Evolutionary conservation across 53 echinoderm and acorn worm species (phyloP).

Genomic region (Zoroaster sp.): DNA sequence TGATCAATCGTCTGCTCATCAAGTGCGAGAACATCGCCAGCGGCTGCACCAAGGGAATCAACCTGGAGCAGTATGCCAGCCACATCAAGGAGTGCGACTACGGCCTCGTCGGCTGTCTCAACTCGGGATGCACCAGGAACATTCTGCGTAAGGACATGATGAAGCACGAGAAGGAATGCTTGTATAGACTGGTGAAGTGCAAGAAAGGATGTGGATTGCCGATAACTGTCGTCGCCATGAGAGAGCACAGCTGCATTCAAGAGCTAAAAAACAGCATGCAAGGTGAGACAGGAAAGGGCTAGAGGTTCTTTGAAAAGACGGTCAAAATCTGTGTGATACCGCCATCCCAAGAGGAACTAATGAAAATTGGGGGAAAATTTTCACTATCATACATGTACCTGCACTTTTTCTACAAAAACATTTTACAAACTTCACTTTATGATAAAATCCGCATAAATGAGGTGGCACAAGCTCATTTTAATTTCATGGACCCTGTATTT

Average conservation of each 20-base stretch:
- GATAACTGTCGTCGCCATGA: constrained; percentile 53
- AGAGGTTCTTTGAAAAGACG: too few species aligned
- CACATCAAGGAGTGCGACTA: constrained; percentile 82
- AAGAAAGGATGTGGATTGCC: constrained; percentile 88
- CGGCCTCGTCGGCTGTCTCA: constrained; percentile 75
- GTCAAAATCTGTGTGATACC: too few species aligned
- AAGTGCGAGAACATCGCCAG: constrained; percentile 72
- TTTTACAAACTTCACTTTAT: too few species aligned
- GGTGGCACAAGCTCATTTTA: too few species aligned
- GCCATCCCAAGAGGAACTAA: too few species aligned
- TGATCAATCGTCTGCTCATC: constrained; percentile 92
- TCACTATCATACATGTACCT: too few species aligned
- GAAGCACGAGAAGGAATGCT: constrained; percentile 79
- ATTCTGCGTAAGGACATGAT: constrained; percentile 77
- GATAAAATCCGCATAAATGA: too few species aligned
- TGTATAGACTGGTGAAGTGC: constrained; percentile 74
- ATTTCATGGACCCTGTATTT: too few species aligned
- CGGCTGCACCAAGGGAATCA: constrained; percentile 73
- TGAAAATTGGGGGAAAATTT: too few species aligned
- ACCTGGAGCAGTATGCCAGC: constrained; percentile 75
- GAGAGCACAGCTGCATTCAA: constrained; percentile 78
- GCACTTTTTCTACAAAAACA: too few species aligned
- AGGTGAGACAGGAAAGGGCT: constrained; percentile 51
- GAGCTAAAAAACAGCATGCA: constrained; percentile 76
- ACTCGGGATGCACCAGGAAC: constrained; percentile 75